These are phyloP conservation scores for Rutpela maculata DNA, from an alignment of 2,888 invertebrate species.

Conservation along the genomic window DNA sequence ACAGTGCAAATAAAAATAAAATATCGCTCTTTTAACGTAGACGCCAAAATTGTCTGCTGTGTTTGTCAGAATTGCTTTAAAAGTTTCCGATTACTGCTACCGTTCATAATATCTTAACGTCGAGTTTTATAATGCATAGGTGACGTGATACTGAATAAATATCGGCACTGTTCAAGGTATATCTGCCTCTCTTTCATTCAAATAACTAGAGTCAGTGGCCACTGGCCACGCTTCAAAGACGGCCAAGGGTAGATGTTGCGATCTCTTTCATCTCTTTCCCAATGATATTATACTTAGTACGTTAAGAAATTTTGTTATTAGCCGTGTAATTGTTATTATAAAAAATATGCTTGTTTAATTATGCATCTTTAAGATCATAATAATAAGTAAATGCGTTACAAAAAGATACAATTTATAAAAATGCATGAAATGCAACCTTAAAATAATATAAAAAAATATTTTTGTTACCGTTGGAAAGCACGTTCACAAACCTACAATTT, in stretches of 20 bases:
- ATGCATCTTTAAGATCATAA: too few species aligned
- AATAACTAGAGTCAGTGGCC: slow-evolving; percentile 14
- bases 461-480: too few species aligned
- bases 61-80: neutral
- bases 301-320: too few species aligned
- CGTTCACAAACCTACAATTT: too few species aligned
- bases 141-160: slow-evolving; percentile 1
- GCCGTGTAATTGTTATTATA: too few species aligned
- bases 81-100: neutral
- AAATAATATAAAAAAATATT: too few species aligned
- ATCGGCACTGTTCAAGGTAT: slow-evolving; percentile 21
- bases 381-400: too few species aligned
- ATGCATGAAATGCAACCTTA: too few species aligned
- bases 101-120: neutral
- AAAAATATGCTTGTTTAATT: too few species aligned
- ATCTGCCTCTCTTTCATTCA: slow-evolving; percentile 17
- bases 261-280: neutral
- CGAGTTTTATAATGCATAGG: neutral
- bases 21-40: neutral
- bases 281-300: too few species aligned
- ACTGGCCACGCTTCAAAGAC: neutral
- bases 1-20: neutral
- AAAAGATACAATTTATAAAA: too few species aligned
- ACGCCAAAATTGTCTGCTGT: neutral
- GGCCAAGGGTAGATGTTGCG: neutral